Evolutionary conservation across 2,888 invertebrate genomes (phyloP), one percentile per base, ranked within the genome.

Genomic region (Achlya flavicornis): DNA sequence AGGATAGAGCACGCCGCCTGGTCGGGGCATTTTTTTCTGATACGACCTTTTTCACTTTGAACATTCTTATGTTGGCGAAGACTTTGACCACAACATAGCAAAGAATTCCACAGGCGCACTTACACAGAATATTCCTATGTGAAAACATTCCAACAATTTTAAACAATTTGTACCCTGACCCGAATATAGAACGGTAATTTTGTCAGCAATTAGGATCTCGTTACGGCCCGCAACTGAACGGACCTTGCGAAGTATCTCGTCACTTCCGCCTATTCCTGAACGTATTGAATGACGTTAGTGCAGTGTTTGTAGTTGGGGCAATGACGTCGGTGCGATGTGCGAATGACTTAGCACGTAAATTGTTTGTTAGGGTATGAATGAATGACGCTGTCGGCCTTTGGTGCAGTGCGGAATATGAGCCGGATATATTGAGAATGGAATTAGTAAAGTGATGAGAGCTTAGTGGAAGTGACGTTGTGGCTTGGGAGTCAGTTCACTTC

Each of bases 131-230:
- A 41, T 41, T 41, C 4, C 12, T 12, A 12, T 12, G 12, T 41
- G 12, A 12, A 14, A 1, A 43, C 43, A 43, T 43, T 3, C 12
- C 43, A 14, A 43, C 12, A 12, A 43, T 43, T 43, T 43, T 12
- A 1, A 6, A 46, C 46, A 46, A 4, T 46, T n/a, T n/a, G 4
- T n/a, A 46, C n/a, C n/a, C 46, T 46, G 46, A 46, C 46, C 46
- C n/a, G 46, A 46, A 46, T 46, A n/a, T 46, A n/a, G 6, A 46
- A 4, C 46, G 46, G n/a, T 46, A n/a, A 46, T 46, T n/a, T 46
- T n/a, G n/a, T n/a, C 46, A n/a, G 46, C n/a, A 46, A 46, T 46
- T n/a, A 46, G n/a, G 46, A 46, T 46, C 46, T 46, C 46, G n/a
- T 46, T 46, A 46, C n/a, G n/a, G n/a, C n/a, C n/a, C 46, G n/a